Conservation (phyloP, 2,113 vertebrate genomes). For the Calonectris borealis region DNA sequence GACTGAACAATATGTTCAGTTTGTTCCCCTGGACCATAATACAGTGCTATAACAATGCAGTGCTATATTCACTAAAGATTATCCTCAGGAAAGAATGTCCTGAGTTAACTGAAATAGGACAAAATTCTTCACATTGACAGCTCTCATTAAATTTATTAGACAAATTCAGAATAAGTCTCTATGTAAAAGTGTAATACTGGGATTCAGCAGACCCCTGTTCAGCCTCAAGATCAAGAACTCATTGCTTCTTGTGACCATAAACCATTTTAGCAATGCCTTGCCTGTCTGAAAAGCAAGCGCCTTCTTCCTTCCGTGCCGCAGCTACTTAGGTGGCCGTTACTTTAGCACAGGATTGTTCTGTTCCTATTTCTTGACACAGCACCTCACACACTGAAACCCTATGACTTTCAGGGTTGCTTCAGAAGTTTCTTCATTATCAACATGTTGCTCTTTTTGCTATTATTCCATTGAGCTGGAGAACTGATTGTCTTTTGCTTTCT, state of each 20-base stretch:
- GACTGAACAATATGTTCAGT: not conserved
- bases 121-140: not conserved
- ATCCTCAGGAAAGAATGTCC: not conserved
- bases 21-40: conserved; percentile 10
- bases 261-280: not conserved
- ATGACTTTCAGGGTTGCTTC: not conserved
- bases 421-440: not conserved
- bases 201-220: not conserved
- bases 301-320: not conserved
- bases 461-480: not conserved
- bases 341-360: not conserved
- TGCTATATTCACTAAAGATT: not conserved
- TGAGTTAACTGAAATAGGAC: not conserved
- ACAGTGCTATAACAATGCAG: not conserved
- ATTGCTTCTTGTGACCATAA: not conserved
- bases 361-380: not conserved
- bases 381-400: not conserved
- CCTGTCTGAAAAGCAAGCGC: not conserved
- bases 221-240: not conserved
- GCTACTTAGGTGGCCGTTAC: not conserved
- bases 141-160: not conserved
- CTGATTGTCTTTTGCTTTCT: not conserved
- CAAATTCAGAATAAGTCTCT: not conserved
- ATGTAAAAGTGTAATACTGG: not conserved
- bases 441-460: not conserved